phyloP scores from a whole-genome alignment of 2,797 vertebrate genomes.

The Sebastes alutus region DNA sequence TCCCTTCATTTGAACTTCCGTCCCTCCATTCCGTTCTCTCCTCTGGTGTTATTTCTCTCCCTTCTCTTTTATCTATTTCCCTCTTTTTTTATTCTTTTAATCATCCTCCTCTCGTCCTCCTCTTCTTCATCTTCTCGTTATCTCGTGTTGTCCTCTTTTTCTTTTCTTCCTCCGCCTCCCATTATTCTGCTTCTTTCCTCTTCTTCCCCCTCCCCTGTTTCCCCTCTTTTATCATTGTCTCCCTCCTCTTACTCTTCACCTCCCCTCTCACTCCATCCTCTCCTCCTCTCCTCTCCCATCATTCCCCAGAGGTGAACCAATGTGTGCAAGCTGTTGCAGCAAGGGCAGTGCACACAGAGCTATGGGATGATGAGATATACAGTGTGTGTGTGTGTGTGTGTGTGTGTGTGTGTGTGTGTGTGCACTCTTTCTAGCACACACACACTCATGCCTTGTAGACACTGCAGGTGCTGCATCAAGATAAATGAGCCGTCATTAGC shows the following conservation, averaged over 20 bases:
- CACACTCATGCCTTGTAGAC: constrained; percentile 36
- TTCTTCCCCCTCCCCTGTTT: background rate
- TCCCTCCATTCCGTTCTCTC: constrained; percentile 20
- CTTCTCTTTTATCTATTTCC: constrained; percentile 13
- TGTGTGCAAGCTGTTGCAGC: constrained; percentile 66
- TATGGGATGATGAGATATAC: constrained; percentile 15
- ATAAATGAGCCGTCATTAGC: constrained; percentile 83
- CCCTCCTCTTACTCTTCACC: constrained; percentile 15
- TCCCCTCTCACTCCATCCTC: constrained; percentile 9
- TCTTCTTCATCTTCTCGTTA: background rate
- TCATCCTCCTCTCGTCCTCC: background rate
- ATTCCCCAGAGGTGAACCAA: constrained; percentile 60
- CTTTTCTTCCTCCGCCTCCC: background rate
- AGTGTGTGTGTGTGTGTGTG: background rate
- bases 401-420: background rate
- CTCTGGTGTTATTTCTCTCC: background rate
- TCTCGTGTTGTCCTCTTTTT: background rate
- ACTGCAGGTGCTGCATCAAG: constrained; percentile 80
- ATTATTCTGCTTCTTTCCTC: background rate
- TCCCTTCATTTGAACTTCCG: constrained; percentile 33
- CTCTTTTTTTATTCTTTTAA: constrained; percentile 1
- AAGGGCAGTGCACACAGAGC: constrained; percentile 52
- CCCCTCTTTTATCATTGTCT: constrained; percentile 39
- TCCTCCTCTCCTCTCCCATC: constrained; percentile 30
- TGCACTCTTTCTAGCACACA: background rate